phyloP scores from a whole-genome alignment of 1,140 invertebrate genomes.

The Magallana ariakensis region DNA sequence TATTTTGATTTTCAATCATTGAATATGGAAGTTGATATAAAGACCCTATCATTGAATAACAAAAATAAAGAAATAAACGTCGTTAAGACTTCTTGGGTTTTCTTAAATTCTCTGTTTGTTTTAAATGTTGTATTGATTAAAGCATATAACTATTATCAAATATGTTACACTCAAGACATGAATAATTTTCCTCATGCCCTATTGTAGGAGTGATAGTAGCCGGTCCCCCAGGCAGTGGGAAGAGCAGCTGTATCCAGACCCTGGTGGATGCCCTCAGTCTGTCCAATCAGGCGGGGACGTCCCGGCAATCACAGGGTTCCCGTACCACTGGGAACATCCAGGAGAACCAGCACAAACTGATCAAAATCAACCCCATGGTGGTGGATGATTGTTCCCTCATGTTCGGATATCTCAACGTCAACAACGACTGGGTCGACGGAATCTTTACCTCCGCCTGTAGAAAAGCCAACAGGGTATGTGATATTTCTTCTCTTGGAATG shows the following conservation, averaged over 20 bases:
- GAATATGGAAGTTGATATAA: too few relatives aligned
- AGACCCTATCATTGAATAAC: too few relatives aligned
- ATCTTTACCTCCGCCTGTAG: constrained; percentile 77
- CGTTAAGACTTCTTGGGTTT: too few relatives aligned
- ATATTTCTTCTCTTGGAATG: not conserved
- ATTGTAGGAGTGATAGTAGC: constrained; percentile 77
- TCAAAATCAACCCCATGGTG: constrained; percentile 77
- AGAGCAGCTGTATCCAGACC: constrained; percentile 77
- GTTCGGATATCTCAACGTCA: constrained; percentile 77
- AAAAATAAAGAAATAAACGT: too few relatives aligned
- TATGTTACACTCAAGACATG: too few relatives aligned
- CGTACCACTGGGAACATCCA: constrained; percentile 61
- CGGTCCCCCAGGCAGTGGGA: constrained; percentile 79
- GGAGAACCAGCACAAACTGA: constrained; percentile 76
- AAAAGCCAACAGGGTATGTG: constrained; percentile 78
- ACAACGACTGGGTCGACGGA: constrained; percentile 78
- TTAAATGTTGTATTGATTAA: too few relatives aligned
- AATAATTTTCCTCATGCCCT: too few relatives aligned
- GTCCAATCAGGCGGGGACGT: constrained; percentile 61
- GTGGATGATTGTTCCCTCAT: constrained; percentile 77
- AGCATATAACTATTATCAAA: too few relatives aligned
- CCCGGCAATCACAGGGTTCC: constrained; percentile 65
- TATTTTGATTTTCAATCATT: too few relatives aligned
- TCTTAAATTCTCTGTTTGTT: too few relatives aligned
- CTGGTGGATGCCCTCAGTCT: constrained; percentile 76